Evolutionary conservation across 2,888 invertebrate species (phyloP).

Genomic region (Macrosoma leucophasiata): DNA sequence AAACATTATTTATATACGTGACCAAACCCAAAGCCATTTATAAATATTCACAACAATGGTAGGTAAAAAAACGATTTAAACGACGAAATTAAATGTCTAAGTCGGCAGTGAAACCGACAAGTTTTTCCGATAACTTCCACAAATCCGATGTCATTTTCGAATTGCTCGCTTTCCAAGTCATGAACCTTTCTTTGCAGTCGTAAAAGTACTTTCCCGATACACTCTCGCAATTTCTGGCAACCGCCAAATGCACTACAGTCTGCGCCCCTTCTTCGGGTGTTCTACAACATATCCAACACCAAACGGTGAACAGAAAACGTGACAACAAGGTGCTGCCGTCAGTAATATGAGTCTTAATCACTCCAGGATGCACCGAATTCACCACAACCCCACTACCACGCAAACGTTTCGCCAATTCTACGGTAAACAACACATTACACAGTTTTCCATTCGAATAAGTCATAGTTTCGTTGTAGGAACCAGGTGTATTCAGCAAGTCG

Average conservation of each 20-base stretch:
- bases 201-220: slow-evolving; percentile 82
- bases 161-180: slow-evolving; percentile 39
- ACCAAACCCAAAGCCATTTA: no score
- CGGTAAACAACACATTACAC: slow-evolving; percentile 72
- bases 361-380: slow-evolving; percentile 79
- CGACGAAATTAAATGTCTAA: no score
- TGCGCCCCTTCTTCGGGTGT: slow-evolving; percentile 82
- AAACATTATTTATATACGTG: no score
- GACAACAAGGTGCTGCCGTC: slow-evolving; percentile 41
- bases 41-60: no score
- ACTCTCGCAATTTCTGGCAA: slow-evolving; percentile 79
- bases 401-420: slow-evolving; percentile 62
- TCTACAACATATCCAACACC: slow-evolving; percentile 53
- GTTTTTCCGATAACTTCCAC: not conserved
- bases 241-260: slow-evolving; percentile 79
- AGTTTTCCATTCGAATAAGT: slow-evolving; percentile 49
- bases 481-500: slow-evolving; percentile 19
- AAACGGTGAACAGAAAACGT: slow-evolving; percentile 4
- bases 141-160: not conserved
- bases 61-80: no score
- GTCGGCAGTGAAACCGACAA: no score
- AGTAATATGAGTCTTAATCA: slow-evolving; percentile 12
- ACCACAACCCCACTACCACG: slow-evolving; percentile 73
- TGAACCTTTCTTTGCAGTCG: slow-evolving; percentile 78
- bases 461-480: slow-evolving; percentile 15